Percentiles rank a stretch among this genome's conserved stretches.
phyloP scores from a whole-genome alignment of 2,888 invertebrate species.

The Ormyrus nitidulus region DNA sequence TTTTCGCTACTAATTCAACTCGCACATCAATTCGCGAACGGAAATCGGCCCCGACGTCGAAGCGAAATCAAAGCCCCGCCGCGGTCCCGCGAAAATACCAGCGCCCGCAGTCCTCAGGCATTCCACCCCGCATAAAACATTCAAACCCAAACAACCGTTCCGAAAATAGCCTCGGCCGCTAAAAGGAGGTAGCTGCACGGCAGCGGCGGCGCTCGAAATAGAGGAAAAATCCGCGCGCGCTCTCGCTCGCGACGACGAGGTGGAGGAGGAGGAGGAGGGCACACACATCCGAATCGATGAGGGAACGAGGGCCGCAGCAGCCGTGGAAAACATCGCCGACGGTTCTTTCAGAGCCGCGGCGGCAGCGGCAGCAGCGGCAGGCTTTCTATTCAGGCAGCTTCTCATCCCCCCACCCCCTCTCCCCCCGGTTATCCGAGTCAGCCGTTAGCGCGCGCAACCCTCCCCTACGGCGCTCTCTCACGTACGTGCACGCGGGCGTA shows the following conservation, averaged over 20 bases:
- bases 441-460: conserved; percentile 25
- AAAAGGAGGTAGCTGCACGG: neutral
- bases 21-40: too few relatives aligned
- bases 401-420: conserved; percentile 47
- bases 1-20: too few relatives aligned
- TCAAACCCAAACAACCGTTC: conserved; percentile 48
- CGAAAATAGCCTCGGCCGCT: conserved; percentile 35
- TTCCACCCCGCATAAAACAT: conserved; percentile 29
- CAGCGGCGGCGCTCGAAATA: neutral
- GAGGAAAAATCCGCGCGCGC: conserved; percentile 2
- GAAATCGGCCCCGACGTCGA: too few relatives aligned
- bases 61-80: too few relatives aligned
- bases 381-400: neutral
- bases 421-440: conserved; percentile 27
- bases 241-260: neutral
- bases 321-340: conserved; percentile 12
- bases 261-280: neutral
- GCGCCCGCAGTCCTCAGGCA: too few relatives aligned
- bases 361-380: neutral
- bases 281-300: conserved; percentile 43
- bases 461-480: neutral
- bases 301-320: conserved; percentile 3
- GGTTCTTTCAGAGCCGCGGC: conserved; percentile 24
- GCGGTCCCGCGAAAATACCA: too few relatives aligned
- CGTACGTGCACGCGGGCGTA: conserved; percentile 18